A percentile compares a stretch with the other conserved stretches of the same genome.
These are phyloP conservation scores for Drosophila grimshawi DNA, from an alignment of 1,140 invertebrate genomes.

Conservation along the genomic window DNA sequence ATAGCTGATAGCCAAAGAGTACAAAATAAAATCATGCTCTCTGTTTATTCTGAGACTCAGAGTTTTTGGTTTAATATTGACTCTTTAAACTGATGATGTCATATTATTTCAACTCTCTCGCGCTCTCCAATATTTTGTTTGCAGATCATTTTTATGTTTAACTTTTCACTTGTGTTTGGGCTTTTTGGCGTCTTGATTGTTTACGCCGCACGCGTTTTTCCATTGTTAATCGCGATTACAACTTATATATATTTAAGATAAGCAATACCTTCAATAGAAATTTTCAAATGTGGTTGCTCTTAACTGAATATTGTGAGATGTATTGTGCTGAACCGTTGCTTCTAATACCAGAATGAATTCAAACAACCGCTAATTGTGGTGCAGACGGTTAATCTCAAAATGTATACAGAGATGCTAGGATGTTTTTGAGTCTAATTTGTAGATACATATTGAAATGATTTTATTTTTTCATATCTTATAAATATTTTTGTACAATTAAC, in stretches of 20 bases:
- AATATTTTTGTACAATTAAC: no score
- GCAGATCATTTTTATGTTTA: slow-evolving; percentile 5
- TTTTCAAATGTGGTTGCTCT: slow-evolving; percentile 56
- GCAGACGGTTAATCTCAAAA: slow-evolving; percentile 90
- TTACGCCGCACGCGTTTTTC: neutral
- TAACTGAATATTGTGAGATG: no score
- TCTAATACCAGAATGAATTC: slow-evolving; percentile 90
- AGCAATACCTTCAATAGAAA: slow-evolving; percentile 28
- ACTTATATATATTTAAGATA: neutral
- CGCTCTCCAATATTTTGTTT: slow-evolving; percentile 13
- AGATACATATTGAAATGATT: no score
- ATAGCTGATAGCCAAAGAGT: neutral
- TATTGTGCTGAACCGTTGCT: slow-evolving; percentile 88
- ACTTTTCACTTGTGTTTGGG: slow-evolving; percentile 25
- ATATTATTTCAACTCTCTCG: slow-evolving; percentile 16
- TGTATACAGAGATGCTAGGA: slow-evolving; percentile 80
- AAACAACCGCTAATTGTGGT: slow-evolving; percentile 90
- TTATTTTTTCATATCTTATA: no score
- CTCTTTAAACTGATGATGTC: slow-evolving; percentile 60
- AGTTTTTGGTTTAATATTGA: slow-evolving; percentile 24
- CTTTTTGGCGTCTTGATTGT: neutral
- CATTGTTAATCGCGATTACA: slow-evolving; percentile 8
- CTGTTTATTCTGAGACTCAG: no score
- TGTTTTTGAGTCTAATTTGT: no score
- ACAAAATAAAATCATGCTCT: neutral